Evolutionary conservation across 2,113 vertebrate species (phyloP).

Genomic region (Dicrurus megarhynchus): DNA sequence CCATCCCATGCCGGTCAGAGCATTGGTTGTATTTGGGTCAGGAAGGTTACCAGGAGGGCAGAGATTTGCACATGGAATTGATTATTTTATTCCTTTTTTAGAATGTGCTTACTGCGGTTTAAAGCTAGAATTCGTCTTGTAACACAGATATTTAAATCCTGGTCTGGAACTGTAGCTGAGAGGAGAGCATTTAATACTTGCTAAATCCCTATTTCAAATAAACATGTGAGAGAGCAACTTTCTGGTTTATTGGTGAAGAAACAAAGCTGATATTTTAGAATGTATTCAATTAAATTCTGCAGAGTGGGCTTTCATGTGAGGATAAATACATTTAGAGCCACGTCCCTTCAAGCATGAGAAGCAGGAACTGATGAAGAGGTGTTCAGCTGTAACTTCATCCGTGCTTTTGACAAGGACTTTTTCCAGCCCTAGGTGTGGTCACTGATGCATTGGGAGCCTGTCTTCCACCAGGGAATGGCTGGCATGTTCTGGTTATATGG

Average conservation of each 20-base stretch:
- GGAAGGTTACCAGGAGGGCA: constrained; percentile 71
- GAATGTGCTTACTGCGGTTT: constrained; percentile 12
- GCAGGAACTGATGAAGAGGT: background rate
- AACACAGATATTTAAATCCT: constrained; percentile 29
- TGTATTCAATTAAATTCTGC: constrained; percentile 9
- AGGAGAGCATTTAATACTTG: constrained; percentile 23
- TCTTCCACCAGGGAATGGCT: background rate
- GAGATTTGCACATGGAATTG: constrained; percentile 78
- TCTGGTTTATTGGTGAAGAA: constrained; percentile 46
- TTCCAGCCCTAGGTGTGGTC: background rate
- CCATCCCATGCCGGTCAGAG: constrained; percentile 42
- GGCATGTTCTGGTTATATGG: background rate
- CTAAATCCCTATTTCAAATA: constrained; percentile 52
- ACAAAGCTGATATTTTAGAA: constrained; percentile 40
- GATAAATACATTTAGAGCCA: background rate
- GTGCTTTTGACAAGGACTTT: background rate
- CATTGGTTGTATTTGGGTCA: constrained; percentile 74
- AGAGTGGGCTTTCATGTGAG: background rate
- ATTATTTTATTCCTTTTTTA: constrained; percentile 71
- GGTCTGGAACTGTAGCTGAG: background rate
- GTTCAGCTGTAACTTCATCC: background rate
- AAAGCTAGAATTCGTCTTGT: constrained; percentile 12
- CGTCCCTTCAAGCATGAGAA: background rate
- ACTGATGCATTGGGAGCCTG: background rate
- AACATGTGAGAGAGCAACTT: background rate